Evolutionary conservation across 2,888 invertebrate species (phyloP).

Genomic region (Drosophila heteroneura): DNA sequence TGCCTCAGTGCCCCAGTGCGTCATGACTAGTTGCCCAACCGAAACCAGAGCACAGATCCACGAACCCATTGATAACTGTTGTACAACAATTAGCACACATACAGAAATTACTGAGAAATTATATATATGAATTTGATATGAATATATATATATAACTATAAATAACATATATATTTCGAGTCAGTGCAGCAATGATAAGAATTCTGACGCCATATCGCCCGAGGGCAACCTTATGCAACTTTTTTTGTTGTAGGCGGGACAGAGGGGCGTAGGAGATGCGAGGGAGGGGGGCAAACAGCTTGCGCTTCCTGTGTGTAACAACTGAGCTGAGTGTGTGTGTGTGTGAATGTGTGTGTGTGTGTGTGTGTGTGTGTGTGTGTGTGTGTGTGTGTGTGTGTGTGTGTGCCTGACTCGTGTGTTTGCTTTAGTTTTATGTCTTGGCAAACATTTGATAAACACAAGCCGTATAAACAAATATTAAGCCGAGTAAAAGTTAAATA

Average conservation of each 20-base stretch:
- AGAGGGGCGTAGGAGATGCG: not conserved
- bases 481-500: constrained; percentile 51
- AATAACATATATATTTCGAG: not conserved
- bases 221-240: constrained; percentile 20
- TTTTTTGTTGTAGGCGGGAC: not conserved
- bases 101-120: constrained; percentile 38
- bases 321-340: not conserved
- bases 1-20: constrained; percentile 28
- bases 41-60: not conserved
- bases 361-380: constrained; percentile 13
- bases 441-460: constrained; percentile 73
- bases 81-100: not conserved
- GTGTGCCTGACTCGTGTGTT: constrained; percentile 35
- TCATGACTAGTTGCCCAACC: constrained; percentile 32
- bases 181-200: constrained; percentile 57
- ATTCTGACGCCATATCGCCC: constrained; percentile 36
- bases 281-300: not conserved
- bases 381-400: constrained; percentile 11
- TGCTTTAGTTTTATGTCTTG: constrained; percentile 68
- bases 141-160: constrained; percentile 4
- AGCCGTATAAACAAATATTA: constrained; percentile 58
- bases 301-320: constrained; percentile 48
- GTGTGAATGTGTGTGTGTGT: constrained; percentile 11
- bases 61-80: constrained; percentile 34
- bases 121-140: not conserved